These are phyloP conservation scores for Panopea generosa DNA, from an alignment of 2,888 invertebrate genomes.

Conservation along the genomic window DNA sequence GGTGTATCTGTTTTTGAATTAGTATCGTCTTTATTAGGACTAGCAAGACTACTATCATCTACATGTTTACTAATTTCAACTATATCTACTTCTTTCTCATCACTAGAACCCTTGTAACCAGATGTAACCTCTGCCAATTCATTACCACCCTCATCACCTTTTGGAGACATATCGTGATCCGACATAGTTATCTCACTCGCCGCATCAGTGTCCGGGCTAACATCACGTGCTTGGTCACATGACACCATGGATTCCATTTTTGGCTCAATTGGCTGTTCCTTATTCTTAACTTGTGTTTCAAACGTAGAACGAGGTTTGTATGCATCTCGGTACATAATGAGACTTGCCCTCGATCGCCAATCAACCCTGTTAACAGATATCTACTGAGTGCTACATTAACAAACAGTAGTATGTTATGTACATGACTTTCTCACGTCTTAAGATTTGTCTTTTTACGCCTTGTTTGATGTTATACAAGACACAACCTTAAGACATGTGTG, in stretches of 20 bases:
- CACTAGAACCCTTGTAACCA: constrained; percentile 1
- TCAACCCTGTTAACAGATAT: constrained; percentile 61
- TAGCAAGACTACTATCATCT: constrained; percentile 13
- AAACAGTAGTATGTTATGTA: neutral
- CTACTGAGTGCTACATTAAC: neutral
- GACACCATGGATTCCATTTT: constrained; percentile 14
- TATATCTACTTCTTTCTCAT: constrained; percentile 21
- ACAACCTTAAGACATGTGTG: constrained; percentile 21
- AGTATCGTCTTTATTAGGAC: neutral
- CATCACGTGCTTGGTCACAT: constrained; percentile 15
- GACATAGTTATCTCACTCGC: constrained; percentile 59
- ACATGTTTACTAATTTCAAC: constrained; percentile 10
- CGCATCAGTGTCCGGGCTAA: constrained; percentile 56
- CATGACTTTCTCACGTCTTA: constrained; percentile 12
- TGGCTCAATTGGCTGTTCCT: constrained; percentile 16
- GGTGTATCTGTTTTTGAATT: neutral
- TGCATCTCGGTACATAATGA: constrained; percentile 64
- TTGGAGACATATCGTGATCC: constrained; percentile 46
- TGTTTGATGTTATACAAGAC: constrained; percentile 8
- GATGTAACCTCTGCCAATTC: constrained; percentile 10
- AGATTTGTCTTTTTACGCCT: neutral
- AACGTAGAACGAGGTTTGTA: constrained; percentile 33
- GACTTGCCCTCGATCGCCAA: constrained; percentile 55
- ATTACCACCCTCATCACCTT: constrained; percentile 40
- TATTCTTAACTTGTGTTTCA: constrained; percentile 16